A percentile compares a stretch with the other conserved stretches of the same genome.
Conservation (phyloP, 2,113 vertebrate species). For the Canis aureus region DNA sequence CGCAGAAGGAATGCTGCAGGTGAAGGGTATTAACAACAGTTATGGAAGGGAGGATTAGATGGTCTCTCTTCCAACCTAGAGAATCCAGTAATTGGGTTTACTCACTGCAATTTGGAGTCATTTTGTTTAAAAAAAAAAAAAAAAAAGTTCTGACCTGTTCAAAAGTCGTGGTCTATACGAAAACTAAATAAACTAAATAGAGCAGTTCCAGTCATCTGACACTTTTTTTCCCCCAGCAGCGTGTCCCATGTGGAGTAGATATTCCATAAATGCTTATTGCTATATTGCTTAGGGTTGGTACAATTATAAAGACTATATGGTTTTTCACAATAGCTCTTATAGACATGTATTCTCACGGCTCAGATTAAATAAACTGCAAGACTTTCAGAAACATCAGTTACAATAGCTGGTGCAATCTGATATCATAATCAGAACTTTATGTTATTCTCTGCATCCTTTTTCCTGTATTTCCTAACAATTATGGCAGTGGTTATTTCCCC, state of each 20-base stretch:
- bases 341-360: neutral
- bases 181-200: conserved; percentile 25
- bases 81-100: neutral
- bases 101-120: neutral
- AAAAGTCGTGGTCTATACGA: neutral
- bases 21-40: neutral
- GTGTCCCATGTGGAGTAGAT: neutral
- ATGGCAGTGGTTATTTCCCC: neutral
- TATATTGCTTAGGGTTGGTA: neutral
- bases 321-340: conserved; percentile 22
- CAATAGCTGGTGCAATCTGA: conserved; percentile 6
- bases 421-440: conserved; percentile 31
- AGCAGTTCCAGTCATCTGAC: neutral
- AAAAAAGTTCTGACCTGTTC: neutral
- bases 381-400: conserved; percentile 21
- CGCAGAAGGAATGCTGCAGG: neutral
- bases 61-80: neutral
- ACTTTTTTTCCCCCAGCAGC: neutral
- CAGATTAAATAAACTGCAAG: neutral
- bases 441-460: neutral
- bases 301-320: neutral
- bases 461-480: conserved; percentile 26
- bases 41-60: neutral
- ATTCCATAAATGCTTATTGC: neutral
- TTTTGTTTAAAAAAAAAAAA: neutral